Conservation (phyloP, 2,113 vertebrate genomes). For the Nannospalax galili region DNA sequence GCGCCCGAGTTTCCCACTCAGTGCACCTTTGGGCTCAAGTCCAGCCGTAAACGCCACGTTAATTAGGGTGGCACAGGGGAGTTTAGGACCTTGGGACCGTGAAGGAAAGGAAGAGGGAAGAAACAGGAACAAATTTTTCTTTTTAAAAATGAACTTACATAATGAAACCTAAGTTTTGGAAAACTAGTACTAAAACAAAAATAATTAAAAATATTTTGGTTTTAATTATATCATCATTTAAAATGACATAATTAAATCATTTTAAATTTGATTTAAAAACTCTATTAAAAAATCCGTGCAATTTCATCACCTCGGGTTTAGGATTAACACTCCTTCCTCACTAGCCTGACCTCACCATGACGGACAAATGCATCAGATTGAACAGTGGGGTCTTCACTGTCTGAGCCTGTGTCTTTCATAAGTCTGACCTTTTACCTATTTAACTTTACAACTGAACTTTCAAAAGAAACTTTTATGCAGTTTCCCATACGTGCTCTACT, state of each 20-base stretch:
- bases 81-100: no score
- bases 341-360: neutral
- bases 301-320: neutral
- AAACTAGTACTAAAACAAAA: no score
- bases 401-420: neutral
- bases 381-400: neutral
- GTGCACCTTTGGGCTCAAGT: no score
- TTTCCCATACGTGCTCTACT: neutral
- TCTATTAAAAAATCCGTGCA: neutral
- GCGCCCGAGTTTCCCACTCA: no score
- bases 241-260: neutral
- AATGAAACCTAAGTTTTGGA: neutral
- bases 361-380: neutral
- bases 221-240: neutral
- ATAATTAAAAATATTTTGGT: neutral
- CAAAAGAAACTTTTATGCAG: neutral
- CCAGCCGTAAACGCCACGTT: neutral
- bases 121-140: neutral
- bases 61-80: fast-evolving
- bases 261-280: neutral
- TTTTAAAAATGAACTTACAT: neutral
- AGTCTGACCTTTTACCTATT: neutral
- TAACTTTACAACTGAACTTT: neutral
- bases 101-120: no score
- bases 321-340: neutral